Conservation (phyloP, 2,113 vertebrate genomes). For the Mobula birostris region DNA sequence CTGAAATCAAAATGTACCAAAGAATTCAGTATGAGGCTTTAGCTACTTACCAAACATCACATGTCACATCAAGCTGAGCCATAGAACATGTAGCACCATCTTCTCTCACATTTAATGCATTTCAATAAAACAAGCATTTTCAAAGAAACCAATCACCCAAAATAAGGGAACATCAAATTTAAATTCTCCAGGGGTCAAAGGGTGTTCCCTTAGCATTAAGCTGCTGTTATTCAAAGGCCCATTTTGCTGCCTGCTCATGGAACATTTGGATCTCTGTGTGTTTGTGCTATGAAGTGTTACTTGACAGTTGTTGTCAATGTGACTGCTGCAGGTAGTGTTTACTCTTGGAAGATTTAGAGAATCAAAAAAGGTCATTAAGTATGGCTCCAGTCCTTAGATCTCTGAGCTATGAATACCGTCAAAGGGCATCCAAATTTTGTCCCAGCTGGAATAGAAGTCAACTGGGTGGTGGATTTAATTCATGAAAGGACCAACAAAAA, state of each 20-base stretch:
- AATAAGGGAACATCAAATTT: background rate
- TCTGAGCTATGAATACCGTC: constrained; percentile 15
- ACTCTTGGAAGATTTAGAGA: background rate
- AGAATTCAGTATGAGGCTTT: background rate
- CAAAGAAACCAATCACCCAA: background rate
- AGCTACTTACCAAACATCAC: background rate
- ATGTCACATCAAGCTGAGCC: background rate
- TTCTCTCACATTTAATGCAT: background rate
- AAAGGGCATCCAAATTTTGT: constrained; percentile 20
- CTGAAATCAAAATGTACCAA: background rate
- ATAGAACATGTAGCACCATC: background rate
- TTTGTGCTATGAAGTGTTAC: constrained; percentile 34
- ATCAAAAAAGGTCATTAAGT: constrained; percentile 19
- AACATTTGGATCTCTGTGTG: background rate
- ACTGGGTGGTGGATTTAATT: background rate
- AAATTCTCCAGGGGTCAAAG: constrained; percentile 1
- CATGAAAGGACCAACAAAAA: background rate
- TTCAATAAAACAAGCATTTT: constrained; percentile 11
- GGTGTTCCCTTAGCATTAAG: background rate
- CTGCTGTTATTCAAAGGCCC: background rate
- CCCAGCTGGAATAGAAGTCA: background rate
- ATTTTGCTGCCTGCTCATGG: background rate
- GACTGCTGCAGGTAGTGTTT: constrained; percentile 26
- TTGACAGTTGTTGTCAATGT: constrained; percentile 9
- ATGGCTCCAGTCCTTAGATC: constrained; percentile 17